A percentile compares a stretch with the other conserved stretches of the same genome.
Evolutionary conservation across 2,797 vertebrate species (phyloP).

Genomic region (Todus mexicanus): DNA sequence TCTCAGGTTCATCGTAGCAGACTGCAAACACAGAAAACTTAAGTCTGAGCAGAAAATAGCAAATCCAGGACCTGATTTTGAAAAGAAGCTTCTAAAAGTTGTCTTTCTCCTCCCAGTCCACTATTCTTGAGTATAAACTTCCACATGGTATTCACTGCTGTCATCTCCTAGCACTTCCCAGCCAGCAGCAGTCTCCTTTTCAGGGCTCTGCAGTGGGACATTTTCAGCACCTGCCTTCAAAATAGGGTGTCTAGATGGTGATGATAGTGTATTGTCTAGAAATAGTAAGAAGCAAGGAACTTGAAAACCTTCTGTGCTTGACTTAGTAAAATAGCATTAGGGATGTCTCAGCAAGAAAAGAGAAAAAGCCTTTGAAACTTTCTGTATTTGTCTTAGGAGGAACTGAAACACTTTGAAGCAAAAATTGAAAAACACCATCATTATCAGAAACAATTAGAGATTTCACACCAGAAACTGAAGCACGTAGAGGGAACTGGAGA

Average conservation of each 20-base stretch:
- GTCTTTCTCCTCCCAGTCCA: neutral
- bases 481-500: slow-evolving; percentile 88
- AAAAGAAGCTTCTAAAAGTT: neutral
- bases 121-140: neutral
- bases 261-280: neutral
- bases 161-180: neutral
- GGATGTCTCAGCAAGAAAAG: neutral
- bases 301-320: neutral
- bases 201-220: neutral
- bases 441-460: slow-evolving; percentile 93
- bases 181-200: neutral
- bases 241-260: neutral
- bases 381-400: slow-evolving; percentile 78
- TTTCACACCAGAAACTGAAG: slow-evolving; percentile 92
- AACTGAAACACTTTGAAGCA: slow-evolving; percentile 93
- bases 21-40: neutral
- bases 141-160: neutral
- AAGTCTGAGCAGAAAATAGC: neutral
- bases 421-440: slow-evolving; percentile 97
- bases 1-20: neutral
- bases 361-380: neutral
- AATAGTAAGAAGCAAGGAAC: neutral
- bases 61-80: neutral
- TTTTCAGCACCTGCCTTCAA: neutral
- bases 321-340: neutral